phyloP scores from a whole-genome alignment of 2,113 vertebrate genomes.

The Hipposideros armiger region DNA sequence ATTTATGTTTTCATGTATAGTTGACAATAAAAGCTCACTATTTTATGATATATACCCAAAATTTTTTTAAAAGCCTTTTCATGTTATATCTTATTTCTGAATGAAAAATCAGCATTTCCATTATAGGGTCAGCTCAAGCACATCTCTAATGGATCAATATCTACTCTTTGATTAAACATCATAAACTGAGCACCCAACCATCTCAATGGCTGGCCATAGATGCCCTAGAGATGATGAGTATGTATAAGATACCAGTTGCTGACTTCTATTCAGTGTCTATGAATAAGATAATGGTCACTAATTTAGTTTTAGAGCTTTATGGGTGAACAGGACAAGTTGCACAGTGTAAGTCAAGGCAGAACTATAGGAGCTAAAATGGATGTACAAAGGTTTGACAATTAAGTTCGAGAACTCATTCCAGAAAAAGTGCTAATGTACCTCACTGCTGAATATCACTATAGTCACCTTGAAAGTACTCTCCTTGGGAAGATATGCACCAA shows the following conservation, averaged over 20 bases:
- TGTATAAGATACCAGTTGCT: background rate
- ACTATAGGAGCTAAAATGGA: background rate
- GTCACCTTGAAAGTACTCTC: too few relatives aligned
- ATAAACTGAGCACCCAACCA: background rate
- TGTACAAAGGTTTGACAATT: too few relatives aligned
- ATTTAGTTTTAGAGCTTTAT: background rate
- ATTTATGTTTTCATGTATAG: background rate
- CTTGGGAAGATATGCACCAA: too few relatives aligned
- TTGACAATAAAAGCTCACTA: background rate
- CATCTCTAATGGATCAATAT: background rate
- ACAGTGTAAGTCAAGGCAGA: background rate
- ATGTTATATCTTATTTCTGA: background rate
- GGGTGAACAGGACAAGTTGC: background rate
- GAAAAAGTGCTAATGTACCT: too few relatives aligned
- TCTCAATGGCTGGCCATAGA: background rate
- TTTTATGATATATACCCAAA: background rate
- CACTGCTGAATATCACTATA: too few relatives aligned
- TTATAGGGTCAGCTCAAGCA: background rate
- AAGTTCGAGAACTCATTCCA: too few relatives aligned
- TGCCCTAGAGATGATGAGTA: background rate
- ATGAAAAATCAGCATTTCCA: constrained; percentile 2
- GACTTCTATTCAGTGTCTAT: background rate
- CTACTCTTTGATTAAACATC: constrained; percentile 1
- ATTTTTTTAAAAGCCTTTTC: background rate
- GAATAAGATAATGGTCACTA: background rate